Evolutionary conservation across 2,113 vertebrate species (phyloP).

Genomic region (Macrotus californicus): DNA sequence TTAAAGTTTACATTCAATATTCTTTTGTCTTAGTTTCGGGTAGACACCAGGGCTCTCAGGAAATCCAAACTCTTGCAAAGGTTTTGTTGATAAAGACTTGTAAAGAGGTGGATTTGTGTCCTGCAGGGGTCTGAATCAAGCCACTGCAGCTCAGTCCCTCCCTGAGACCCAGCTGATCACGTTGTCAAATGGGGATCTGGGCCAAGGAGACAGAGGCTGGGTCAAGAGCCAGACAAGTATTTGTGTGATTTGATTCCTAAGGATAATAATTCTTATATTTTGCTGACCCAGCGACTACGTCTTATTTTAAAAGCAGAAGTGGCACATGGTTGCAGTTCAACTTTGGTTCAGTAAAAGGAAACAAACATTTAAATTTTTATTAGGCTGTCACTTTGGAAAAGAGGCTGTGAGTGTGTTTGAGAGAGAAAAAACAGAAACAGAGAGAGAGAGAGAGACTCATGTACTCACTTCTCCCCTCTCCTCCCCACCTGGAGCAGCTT

Average conservation of each 20-base stretch:
- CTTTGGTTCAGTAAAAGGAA: not conserved
- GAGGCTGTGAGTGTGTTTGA: not conserved
- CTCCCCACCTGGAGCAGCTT: not conserved
- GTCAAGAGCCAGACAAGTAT: not conserved
- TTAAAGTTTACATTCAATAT: not conserved
- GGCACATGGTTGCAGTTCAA: not conserved
- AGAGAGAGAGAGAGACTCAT: not conserved
- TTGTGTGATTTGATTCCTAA: not conserved
- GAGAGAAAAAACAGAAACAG: too few species aligned
- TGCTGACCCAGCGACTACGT: not conserved
- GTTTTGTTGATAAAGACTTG: constrained; percentile 3
- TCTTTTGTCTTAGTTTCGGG: not conserved
- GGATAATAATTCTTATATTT: not conserved
- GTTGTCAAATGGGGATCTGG: not conserved
- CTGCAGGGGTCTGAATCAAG: not conserved
- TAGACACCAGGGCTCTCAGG: not conserved
- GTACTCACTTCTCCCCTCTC: not conserved
- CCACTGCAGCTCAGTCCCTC: not conserved
- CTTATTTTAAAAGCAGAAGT: not conserved
- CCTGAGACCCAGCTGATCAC: not conserved
- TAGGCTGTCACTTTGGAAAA: not conserved
- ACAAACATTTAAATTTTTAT: not conserved
- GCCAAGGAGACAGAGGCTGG: not conserved
- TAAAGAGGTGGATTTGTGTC: not conserved
- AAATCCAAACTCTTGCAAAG: constrained; percentile 7